Base-by-base conservation (phyloP, 2,888 invertebrate genomes). In the Bombyx huttoni region DNA sequence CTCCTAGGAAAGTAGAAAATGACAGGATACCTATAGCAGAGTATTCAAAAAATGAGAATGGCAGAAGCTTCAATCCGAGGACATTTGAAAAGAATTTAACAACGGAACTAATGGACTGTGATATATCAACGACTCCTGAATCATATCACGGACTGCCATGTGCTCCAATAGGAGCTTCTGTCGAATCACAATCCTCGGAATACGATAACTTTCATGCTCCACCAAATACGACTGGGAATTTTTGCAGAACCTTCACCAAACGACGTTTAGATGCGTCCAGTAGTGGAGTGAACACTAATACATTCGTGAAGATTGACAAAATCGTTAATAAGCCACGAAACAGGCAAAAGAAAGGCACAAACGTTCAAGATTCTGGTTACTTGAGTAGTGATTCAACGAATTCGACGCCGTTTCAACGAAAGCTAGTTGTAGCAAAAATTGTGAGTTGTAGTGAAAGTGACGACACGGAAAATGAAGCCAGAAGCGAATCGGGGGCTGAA, bases 401-500 rank as follows among this genome's bases (percentile, higher is more conserved):
- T 63, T 90, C 91, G 0, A 82, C 85, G 55, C 79, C 77, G 60
- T 63, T 83, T 59, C 76, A 72, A 62, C 84, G 80, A 61, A 86
- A 81, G 68, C 52, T 84, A 60, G 77, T 81, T 46, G 81, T 90
- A 55, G 87, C 89, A 13, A 89, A 90, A 67, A 87, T 82, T 62
- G 74, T 89, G 62, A 90, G 91, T 80, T 90, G 91, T 65, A 91
- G 94, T 77, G 94, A 91, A 67, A 94, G 94, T 56, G 95, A 94
- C 56, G 94, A 94, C 70, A 93, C 93, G n/a, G 90, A 92, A 56
- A 93, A 92, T 46, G 95, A 95, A 69, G 95, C 93, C 8, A 91
- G 94, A 57, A 95, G 95, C 81, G 96, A 96, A 81, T 96, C 95
- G 33, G 96, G 96, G 0, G 96, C 94, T 5, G 96, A 96, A 73